Percentiles rank a stretch among this genome's conserved stretches.
phyloP scores from a whole-genome alignment of 2,113 vertebrate genomes.

The Anolis sagrei region DNA sequence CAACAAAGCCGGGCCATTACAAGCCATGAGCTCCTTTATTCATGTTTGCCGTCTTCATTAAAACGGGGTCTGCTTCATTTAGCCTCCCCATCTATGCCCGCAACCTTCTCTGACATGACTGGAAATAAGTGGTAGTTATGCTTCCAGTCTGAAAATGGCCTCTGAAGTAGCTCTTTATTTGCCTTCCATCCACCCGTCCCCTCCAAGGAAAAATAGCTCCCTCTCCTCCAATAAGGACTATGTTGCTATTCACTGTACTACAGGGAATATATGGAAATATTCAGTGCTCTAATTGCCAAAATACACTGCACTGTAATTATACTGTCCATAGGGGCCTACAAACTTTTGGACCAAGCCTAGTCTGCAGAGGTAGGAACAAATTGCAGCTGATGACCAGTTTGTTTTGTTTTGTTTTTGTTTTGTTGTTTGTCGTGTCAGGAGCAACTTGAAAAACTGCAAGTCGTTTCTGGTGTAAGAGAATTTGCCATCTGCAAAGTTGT shows the following conservation, averaged over 20 bases:
- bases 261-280: constrained; percentile 24
- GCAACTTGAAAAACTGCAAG: too few species aligned
- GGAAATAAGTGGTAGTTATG: neutral
- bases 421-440: too few species aligned
- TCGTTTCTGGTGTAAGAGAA: too few species aligned
- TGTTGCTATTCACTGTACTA: constrained; percentile 43
- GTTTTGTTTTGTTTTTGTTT: too few species aligned
- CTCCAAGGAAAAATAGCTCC: neutral
- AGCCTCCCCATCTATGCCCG: neutral
- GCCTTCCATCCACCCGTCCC: neutral
- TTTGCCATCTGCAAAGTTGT: too few species aligned
- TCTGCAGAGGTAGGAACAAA: neutral
- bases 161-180: neutral
- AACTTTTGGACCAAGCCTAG: too few species aligned
- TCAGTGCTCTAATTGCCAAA: neutral
- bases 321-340: neutral
- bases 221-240: neutral
- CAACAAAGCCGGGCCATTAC: neutral
- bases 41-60: neutral
- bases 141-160: neutral
- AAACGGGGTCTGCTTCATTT: neutral
- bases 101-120: neutral
- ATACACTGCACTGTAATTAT: neutral
- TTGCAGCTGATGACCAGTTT: neutral
- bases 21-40: rapidly evolving